A percentile compares a stretch with the other conserved stretches of the same genome.
Evolutionary conservation across 1,140 invertebrate species (phyloP).

Genomic region (Drosophila arizonae): DNA sequence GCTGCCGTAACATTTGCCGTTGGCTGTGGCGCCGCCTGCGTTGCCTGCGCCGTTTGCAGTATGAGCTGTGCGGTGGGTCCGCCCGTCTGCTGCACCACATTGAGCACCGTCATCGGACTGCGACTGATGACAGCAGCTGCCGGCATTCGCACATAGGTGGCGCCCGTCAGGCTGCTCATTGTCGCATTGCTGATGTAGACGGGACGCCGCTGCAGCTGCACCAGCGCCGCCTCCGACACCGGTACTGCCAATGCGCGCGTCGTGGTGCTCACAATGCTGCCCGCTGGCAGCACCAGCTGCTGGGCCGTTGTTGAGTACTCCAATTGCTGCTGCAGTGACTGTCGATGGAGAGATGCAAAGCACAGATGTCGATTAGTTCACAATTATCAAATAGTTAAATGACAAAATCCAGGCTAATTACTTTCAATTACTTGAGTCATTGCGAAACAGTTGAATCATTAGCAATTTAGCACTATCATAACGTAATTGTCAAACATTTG

Average conservation of each 20-base stretch:
- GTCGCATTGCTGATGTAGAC: conserved; percentile 77
- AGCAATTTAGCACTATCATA: too few species aligned
- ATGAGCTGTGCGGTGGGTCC: conserved; percentile 70
- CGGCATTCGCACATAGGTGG: conserved; percentile 75
- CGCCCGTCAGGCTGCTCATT: conserved; percentile 58
- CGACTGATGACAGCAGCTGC: conserved; percentile 72
- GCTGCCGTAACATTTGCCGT: conserved; percentile 29
- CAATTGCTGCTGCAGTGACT: conserved; percentile 53
- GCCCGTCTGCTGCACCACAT: conserved; percentile 75
- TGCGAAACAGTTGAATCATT: background rate
- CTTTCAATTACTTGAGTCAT: conserved; percentile 6
- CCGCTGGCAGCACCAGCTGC: conserved; percentile 61
- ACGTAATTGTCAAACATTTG: too few species aligned
- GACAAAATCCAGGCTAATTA: background rate
- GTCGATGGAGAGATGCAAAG: background rate
- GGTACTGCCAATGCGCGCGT: conserved; percentile 69
- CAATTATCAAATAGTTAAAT: too few species aligned
- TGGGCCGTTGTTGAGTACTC: conserved; percentile 56
- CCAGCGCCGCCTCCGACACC: conserved; percentile 72
- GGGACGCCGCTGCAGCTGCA: conserved; percentile 75
- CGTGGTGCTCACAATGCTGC: conserved; percentile 74
- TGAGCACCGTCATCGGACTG: conserved; percentile 79
- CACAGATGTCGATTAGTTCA: background rate
- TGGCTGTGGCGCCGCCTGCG: conserved; percentile 23
- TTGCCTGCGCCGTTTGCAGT: conserved; percentile 53